Conservation (phyloP, 2,113 vertebrate genomes). For the Gorsachius goisagi region DNA sequence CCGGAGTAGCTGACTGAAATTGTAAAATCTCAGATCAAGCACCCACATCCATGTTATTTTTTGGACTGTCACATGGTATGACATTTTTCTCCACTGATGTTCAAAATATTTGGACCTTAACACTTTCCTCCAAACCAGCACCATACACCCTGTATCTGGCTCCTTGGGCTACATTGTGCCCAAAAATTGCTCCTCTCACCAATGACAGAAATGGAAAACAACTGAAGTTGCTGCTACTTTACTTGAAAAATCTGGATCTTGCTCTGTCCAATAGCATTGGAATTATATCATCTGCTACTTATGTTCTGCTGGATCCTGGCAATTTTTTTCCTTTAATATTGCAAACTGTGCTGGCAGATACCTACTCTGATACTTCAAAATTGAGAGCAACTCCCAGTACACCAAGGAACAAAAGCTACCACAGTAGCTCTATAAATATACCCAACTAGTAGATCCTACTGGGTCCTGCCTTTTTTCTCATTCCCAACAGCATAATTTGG, state of each 20-base stretch:
- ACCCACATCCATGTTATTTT: not conserved
- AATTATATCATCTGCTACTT: not conserved
- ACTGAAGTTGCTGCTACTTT: not conserved
- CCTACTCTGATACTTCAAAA: not conserved
- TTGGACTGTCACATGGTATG: not conserved
- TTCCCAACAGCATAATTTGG: not conserved
- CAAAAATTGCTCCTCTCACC: not conserved
- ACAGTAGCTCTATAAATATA: not conserved
- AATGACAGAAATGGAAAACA: not conserved
- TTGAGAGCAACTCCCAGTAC: not conserved
- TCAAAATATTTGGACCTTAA: not conserved
- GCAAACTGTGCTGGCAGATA: not conserved
- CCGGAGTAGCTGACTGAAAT: not conserved
- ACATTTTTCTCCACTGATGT: not conserved
- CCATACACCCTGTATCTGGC: rapidly evolving
- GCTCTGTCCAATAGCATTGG: not conserved
- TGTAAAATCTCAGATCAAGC: not conserved
- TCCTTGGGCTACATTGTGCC: not conserved
- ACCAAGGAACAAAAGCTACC: not conserved
- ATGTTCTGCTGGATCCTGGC: not conserved
- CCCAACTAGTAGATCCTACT: conserved; percentile 12
- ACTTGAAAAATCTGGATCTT: not conserved
- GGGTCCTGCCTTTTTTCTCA: not conserved
- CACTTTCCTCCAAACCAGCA: not conserved
- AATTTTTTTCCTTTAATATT: not conserved